These are phyloP conservation scores for Dolichopus griseipennis DNA, from an alignment of 2,888 invertebrate genomes.

Conservation along the genomic window DNA sequence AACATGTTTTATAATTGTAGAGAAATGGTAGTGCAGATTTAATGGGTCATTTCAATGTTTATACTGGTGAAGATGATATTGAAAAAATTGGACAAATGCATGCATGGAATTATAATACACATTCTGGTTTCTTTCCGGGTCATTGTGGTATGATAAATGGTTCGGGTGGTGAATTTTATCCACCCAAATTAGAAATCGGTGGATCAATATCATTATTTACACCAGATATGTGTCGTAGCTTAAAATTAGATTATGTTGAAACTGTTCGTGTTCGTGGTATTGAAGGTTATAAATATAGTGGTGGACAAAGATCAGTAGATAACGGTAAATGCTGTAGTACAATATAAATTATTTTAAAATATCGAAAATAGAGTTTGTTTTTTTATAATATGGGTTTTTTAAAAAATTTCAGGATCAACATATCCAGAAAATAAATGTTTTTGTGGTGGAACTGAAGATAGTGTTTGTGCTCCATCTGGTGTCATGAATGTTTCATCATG, in stretches of 20 bases:
- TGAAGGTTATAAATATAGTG: constrained; percentile 56
- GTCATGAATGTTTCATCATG: constrained; percentile 70
- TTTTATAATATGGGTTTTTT: background rate
- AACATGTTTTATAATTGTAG: constrained; percentile 43
- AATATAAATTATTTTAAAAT: background rate
- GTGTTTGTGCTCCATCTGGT: constrained; percentile 59
- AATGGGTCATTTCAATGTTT: constrained; percentile 69
- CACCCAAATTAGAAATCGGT: constrained; percentile 53
- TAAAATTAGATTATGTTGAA: constrained; percentile 53
- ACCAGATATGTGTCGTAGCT: constrained; percentile 65
- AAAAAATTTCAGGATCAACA: constrained; percentile 46
- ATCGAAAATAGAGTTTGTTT: background rate
- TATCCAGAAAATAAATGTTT: constrained; percentile 58
- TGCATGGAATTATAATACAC: constrained; percentile 61
- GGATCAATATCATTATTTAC: constrained; percentile 57
- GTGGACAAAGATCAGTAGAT: constrained; percentile 57
- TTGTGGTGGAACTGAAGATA: constrained; percentile 53
- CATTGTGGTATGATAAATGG: constrained; percentile 57
- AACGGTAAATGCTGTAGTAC: constrained; percentile 53
- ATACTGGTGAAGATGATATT: constrained; percentile 57
- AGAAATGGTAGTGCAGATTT: constrained; percentile 65
- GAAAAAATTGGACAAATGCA: constrained; percentile 58
- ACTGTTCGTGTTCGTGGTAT: constrained; percentile 53
- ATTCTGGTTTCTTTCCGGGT: constrained; percentile 46
- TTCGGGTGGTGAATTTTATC: constrained; percentile 73